A percentile compares a stretch with the other conserved stretches of the same genome.
Conservation (phyloP, 2,113 vertebrate species). For the Haliaeetus leucogaster region DNA sequence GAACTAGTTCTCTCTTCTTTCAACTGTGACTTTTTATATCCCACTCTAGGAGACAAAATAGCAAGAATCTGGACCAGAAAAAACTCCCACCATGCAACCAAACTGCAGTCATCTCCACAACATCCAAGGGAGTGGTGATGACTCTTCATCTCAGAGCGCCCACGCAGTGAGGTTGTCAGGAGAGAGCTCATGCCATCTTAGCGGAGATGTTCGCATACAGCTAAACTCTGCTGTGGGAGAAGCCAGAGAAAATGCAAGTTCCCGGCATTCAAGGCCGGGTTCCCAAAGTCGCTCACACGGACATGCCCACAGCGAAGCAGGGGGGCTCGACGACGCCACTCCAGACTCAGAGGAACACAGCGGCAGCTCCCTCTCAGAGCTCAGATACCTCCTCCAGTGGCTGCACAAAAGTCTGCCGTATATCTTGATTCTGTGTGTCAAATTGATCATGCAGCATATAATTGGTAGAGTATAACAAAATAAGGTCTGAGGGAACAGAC, state of each 20-base stretch:
- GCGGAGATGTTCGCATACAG: conserved; percentile 77
- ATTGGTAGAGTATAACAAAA: conserved; percentile 76
- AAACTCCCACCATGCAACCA: conserved; percentile 81
- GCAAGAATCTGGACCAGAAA: conserved; percentile 66
- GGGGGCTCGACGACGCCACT: conserved; percentile 33
- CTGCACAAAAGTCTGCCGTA: conserved; percentile 93
- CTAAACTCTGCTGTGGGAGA: conserved; percentile 72
- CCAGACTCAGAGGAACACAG: conserved; percentile 81
- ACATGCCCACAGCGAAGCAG: conserved; percentile 64
- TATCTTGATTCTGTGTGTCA: conserved; percentile 87
- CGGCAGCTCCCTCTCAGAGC: conserved; percentile 83
- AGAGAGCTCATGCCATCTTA: conserved; percentile 56
- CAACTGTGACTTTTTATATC: not conserved
- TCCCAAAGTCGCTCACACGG: conserved; percentile 72
- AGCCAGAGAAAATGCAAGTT: conserved; percentile 59
- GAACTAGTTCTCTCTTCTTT: not conserved
- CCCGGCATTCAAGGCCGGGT: conserved; percentile 67
- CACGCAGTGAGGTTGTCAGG: conserved; percentile 56
- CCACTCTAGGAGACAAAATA: conserved; percentile 60
- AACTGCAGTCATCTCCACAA: conserved; percentile 65
- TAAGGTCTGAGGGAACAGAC: not conserved
- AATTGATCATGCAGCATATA: conserved; percentile 87
- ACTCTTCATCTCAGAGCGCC: conserved; percentile 65
- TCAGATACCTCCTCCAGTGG: conserved; percentile 87
- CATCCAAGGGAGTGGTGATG: conserved; percentile 58